phyloP scores from a whole-genome alignment of 1,140 invertebrate species.

The Plodia interpunctella region DNA sequence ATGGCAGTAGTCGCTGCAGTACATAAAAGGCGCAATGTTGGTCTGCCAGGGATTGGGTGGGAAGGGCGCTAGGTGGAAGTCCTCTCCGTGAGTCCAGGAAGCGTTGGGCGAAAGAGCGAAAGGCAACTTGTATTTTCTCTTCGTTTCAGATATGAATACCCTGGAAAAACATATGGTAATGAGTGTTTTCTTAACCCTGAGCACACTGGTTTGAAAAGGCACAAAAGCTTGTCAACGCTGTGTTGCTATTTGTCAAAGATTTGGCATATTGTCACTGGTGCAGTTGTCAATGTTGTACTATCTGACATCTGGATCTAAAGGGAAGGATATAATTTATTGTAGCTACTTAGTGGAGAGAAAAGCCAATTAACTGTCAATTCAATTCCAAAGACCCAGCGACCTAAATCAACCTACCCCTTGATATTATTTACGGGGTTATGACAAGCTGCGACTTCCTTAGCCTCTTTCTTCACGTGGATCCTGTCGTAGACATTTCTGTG shows the following conservation, averaged over 20 bases:
- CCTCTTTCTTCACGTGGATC: conserved; percentile 63
- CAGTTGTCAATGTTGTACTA: no score
- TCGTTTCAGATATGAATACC: conserved; percentile 59
- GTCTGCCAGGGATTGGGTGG: conserved; percentile 61
- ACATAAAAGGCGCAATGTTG: conserved; percentile 64
- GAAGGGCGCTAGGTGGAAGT: conserved; percentile 49
- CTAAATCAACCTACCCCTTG: conserved; percentile 41
- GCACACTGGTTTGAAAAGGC: no score
- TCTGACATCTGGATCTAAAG: no score
- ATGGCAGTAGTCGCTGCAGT: conserved; percentile 67
- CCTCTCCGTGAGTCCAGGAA: conserved; percentile 50
- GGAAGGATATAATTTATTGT: no score
- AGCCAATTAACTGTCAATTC: no score
- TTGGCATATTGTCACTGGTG: no score
- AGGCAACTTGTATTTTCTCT: conserved; percentile 50
- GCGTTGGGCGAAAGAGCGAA: conserved; percentile 45
- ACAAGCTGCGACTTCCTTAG: conserved; percentile 57
- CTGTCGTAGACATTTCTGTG: conserved; percentile 56
- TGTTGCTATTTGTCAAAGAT: no score
- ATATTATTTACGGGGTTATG: conserved; percentile 64
- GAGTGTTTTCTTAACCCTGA: no score
- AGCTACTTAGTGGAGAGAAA: no score
- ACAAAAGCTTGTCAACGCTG: no score
- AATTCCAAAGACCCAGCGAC: no score
- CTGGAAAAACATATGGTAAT: conserved; percentile 29